Percentiles rank a stretch among this genome's conserved stretches.
phyloP scores from a whole-genome alignment of 2,888 invertebrate genomes.

The Mongoloraphidia duomilia region DNA sequence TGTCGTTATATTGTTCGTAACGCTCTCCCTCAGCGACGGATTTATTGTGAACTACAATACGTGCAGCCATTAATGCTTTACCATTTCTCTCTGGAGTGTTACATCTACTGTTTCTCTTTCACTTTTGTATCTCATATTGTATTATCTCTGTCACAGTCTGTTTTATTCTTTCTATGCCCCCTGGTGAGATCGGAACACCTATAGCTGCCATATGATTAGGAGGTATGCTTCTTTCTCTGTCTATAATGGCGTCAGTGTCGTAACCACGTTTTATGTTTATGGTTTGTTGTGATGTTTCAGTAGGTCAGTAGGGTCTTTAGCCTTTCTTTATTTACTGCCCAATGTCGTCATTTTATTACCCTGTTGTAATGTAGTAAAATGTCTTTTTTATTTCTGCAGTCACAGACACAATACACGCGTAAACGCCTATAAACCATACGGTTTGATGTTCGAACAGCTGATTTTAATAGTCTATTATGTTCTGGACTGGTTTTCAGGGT shows the following conservation, averaged over 20 bases:
- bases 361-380: slow-evolving; percentile 2
- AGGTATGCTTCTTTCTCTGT: slow-evolving; percentile 6
- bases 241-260: slow-evolving; percentile 12
- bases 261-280: slow-evolving; percentile 21
- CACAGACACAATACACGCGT: too few relatives aligned
- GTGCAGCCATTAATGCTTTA: slow-evolving; percentile 10
- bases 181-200: background rate
- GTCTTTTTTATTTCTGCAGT: too few relatives aligned
- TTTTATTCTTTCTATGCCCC: background rate
- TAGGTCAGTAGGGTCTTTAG: slow-evolving; percentile 21
- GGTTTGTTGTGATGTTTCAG: slow-evolving; percentile 23
- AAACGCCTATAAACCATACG: too few relatives aligned
- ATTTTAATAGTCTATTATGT: slow-evolving; percentile 3
- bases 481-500: background rate
- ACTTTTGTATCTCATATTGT: slow-evolving; percentile 7
- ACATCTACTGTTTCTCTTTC: background rate
- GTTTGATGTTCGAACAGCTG: background rate
- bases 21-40: slow-evolving; percentile 12
- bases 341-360: slow-evolving; percentile 11
- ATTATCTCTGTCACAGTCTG: slow-evolving; percentile 3
- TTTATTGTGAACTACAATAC: slow-evolving; percentile 14
- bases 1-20: slow-evolving; percentile 11
- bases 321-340: slow-evolving; percentile 10
- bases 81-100: too few relatives aligned
- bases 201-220: background rate